Evolutionary conservation across 2,113 vertebrate species (phyloP).

Genomic region (Marmota flaviventris): DNA sequence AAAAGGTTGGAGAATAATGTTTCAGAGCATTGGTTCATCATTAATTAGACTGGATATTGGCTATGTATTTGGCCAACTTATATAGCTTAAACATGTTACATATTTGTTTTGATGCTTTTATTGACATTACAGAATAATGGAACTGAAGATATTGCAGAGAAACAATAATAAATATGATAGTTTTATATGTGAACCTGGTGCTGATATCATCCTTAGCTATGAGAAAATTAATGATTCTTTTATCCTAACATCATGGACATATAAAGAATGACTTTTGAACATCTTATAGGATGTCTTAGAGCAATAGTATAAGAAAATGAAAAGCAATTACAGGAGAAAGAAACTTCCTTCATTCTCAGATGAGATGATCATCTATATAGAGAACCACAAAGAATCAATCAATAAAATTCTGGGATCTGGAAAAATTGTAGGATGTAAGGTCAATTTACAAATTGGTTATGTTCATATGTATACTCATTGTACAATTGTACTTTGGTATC

Average conservation of each 20-base stretch:
- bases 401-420: background rate
- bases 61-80: background rate
- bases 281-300: background rate
- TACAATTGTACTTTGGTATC: background rate
- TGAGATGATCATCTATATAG: background rate
- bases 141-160: background rate
- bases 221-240: background rate
- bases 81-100: background rate
- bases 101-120: background rate
- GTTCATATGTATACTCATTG: background rate
- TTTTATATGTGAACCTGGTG: background rate
- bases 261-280: background rate
- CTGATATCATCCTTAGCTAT: background rate
- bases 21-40: background rate
- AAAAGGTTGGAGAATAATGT: background rate
- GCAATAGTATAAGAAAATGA: background rate
- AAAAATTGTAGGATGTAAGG: background rate
- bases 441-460: background rate
- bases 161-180: background rate
- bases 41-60: background rate
- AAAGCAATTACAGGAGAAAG: background rate
- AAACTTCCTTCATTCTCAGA: background rate
- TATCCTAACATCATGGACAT: background rate
- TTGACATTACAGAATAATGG: background rate
- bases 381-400: background rate